These are phyloP conservation scores for Lithodes maja DNA, from an alignment of 2,888 invertebrate species.

Conservation along the genomic window DNA sequence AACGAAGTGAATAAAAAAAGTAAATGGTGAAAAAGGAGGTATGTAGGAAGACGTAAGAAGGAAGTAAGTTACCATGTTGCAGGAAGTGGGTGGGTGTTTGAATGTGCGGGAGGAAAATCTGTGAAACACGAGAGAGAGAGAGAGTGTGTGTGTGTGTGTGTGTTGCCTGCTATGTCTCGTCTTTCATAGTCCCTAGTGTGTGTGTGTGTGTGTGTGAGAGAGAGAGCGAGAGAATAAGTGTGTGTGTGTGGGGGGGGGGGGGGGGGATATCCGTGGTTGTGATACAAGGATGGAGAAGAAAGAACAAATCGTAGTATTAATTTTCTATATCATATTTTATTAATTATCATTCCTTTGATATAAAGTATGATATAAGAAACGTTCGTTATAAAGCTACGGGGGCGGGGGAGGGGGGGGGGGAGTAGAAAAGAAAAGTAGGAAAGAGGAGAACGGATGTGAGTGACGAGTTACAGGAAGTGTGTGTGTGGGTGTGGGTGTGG, in stretches of 20 bases:
- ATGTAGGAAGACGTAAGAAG: background rate
- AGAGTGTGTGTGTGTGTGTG: background rate
- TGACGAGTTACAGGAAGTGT: conserved; percentile 1
- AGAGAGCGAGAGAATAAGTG: background rate
- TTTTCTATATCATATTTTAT: too few species aligned
- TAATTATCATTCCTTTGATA: too few species aligned
- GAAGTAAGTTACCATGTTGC: background rate
- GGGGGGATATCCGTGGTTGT: background rate
- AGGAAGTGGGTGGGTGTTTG: background rate
- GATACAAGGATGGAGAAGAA: background rate
- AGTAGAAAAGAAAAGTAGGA: background rate
- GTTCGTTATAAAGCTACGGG: background rate
- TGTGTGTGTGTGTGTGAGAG: conserved; percentile 10
- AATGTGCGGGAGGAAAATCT: background rate
- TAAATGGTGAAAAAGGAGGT: background rate
- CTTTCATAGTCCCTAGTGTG: background rate
- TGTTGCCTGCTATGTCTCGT: background rate
- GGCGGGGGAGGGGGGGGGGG: background rate
- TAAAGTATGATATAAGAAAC: background rate
- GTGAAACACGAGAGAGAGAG: background rate
- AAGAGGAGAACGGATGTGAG: background rate
- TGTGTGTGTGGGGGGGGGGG: background rate
- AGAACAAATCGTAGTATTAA: background rate
- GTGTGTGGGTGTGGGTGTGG: conserved; percentile 3
- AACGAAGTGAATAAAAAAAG: background rate